Percentiles rank a stretch among this genome's conserved stretches.
These are phyloP conservation scores for Habrosyne pyritoides DNA, from an alignment of 2,888 invertebrate species.

Conservation along the genomic window DNA sequence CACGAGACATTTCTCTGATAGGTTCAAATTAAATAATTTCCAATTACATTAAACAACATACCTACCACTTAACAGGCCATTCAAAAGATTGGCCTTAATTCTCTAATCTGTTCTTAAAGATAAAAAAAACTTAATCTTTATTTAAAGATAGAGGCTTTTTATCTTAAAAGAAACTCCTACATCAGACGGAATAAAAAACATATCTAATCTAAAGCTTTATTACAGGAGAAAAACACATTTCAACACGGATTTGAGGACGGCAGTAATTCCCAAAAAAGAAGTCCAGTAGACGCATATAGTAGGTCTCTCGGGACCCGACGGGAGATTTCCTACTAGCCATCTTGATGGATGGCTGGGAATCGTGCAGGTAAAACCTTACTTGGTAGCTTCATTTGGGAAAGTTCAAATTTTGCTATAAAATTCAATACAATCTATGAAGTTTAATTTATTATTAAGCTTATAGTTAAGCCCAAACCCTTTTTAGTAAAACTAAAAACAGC, in stretches of 20 bases:
- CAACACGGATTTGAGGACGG: slow-evolving; percentile 28
- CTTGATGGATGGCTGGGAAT: slow-evolving; percentile 51
- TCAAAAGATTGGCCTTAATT: too few relatives aligned
- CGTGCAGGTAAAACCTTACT: slow-evolving; percentile 11
- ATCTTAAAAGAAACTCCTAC: neutral
- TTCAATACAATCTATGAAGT: too few relatives aligned
- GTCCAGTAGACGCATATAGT: slow-evolving; percentile 20
- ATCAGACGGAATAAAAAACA: slow-evolving; percentile 3
- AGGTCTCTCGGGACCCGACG: slow-evolving; percentile 32
- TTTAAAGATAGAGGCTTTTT: neutral
- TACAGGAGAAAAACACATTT: slow-evolving; percentile 23
- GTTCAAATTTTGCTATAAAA: neutral
- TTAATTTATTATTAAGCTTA: neutral
- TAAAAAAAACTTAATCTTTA: neutral
- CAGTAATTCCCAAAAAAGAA: slow-evolving; percentile 25
- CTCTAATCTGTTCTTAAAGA: neutral
- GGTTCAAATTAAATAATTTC: too few relatives aligned
- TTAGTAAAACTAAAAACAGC: too few relatives aligned
- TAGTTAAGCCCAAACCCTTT: neutral
- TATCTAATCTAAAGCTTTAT: slow-evolving; percentile 3
- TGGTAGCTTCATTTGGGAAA: neutral
- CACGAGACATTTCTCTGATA: too few relatives aligned
- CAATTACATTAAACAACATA: too few relatives aligned
- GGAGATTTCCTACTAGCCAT: slow-evolving; percentile 44
- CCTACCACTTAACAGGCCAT: too few relatives aligned